Evolutionary conservation across 35 echinoderm and acorn worm genomes (phyloP).

Genomic region (Anneissia japonica): DNA sequence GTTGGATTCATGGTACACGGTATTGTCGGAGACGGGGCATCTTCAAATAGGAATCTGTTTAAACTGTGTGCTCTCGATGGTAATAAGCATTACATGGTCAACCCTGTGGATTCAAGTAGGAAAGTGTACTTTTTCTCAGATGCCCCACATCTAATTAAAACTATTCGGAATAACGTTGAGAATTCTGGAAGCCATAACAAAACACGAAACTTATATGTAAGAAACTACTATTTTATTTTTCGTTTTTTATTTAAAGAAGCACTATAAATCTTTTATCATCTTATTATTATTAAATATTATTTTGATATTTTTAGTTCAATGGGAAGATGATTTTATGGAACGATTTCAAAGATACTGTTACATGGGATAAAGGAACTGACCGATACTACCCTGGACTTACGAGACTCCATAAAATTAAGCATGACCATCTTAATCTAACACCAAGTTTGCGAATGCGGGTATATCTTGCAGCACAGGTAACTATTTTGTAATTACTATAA

Average conservation of each 20-base stretch:
- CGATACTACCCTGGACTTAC: background rate
- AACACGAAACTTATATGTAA: slow-evolving; percentile 23
- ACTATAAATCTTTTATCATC: no score
- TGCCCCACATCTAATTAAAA: slow-evolving; percentile 23
- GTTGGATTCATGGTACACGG: slow-evolving; percentile 15
- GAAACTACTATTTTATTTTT: background rate
- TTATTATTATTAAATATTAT: no score
- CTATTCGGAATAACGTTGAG: slow-evolving; percentile 7
- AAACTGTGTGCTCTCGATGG: background rate
- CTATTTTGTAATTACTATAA: no score
- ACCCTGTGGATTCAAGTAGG: background rate
- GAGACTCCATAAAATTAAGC: background rate
- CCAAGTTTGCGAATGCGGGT: slow-evolving; percentile 25
- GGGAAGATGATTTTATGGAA: background rate
- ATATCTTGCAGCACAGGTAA: slow-evolving; percentile 32
- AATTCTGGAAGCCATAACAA: slow-evolving; percentile 7
- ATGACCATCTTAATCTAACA: slow-evolving; percentile 31
- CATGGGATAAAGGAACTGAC: background rate
- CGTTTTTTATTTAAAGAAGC: no score
- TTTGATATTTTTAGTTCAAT: background rate
- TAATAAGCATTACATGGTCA: background rate
- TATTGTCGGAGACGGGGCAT: slow-evolving; percentile 15
- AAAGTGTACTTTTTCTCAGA: slow-evolving; percentile 22
- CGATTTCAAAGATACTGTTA: background rate
- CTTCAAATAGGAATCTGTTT: slow-evolving; percentile 27